These are phyloP conservation scores for Serranus cabrilla DNA, from an alignment of 2,797 vertebrate genomes.

Conservation along the genomic window DNA sequence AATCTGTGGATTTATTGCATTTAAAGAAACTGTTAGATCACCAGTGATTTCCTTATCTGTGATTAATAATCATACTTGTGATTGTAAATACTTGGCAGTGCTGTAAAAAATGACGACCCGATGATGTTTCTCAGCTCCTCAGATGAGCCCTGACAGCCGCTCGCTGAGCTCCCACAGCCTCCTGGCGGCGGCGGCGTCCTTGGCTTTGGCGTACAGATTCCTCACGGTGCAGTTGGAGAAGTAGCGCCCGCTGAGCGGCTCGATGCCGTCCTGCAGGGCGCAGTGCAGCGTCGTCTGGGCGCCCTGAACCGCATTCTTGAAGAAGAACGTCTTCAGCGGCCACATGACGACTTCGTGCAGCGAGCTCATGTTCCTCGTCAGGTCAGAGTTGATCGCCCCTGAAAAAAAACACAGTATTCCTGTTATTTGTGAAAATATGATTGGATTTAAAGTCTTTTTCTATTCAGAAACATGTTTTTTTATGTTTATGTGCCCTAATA, in stretches of 20 bases:
- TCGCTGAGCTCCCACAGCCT: slow-evolving; percentile 86
- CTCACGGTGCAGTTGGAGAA: slow-evolving; percentile 80
- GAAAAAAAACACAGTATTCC: slow-evolving; percentile 7
- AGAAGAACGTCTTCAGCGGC: slow-evolving; percentile 64
- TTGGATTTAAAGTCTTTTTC: no score
- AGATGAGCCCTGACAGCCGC: slow-evolving; percentile 46
- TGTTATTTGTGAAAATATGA: no score
- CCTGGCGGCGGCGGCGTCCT: slow-evolving; percentile 77
- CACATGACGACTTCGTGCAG: neutral
- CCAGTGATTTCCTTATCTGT: neutral
- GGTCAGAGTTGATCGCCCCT: slow-evolving; percentile 71
- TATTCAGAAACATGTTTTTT: no score
- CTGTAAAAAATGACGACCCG: neutral
- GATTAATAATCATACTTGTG: neutral
- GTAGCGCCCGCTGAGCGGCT: slow-evolving; percentile 76
- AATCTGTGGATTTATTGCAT: neutral
- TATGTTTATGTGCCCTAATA: no score
- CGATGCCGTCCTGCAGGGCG: slow-evolving; percentile 77
- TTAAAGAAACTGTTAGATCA: neutral
- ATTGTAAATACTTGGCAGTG: neutral
- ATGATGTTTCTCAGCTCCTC: no score
- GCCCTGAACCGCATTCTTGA: slow-evolving; percentile 73
- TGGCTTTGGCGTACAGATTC: slow-evolving; percentile 67
- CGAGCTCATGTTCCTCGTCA: slow-evolving; percentile 40
- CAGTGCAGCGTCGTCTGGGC: slow-evolving; percentile 82